Evolutionary conservation across 2,797 vertebrate species (phyloP).

Genomic region (Onychomys leucogaster): DNA sequence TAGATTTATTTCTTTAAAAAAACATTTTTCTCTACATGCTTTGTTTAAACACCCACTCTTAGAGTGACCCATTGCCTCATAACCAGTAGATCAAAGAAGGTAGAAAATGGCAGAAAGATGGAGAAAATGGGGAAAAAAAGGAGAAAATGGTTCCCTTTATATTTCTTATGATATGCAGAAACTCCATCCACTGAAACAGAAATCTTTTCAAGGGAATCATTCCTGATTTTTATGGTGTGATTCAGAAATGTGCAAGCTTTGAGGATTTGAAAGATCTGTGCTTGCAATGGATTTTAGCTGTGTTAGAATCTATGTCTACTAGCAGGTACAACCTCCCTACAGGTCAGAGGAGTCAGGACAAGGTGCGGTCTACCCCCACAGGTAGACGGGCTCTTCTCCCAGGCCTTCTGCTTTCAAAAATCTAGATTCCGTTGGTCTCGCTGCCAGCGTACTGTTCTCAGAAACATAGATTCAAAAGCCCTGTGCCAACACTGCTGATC

Average conservation of each 20-base stretch:
- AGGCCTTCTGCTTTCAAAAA: constrained; percentile 53
- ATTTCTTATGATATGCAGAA: not conserved
- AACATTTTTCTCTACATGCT: constrained; percentile 52
- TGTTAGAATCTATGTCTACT: constrained; percentile 39
- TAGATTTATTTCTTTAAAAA: constrained; percentile 64
- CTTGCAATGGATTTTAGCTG: constrained; percentile 49
- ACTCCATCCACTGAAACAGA: not conserved
- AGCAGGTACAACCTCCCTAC: constrained; percentile 51
- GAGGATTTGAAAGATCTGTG: constrained; percentile 54
- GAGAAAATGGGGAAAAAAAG: not conserved
- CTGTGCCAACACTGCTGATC: not conserved
- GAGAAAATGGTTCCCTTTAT: not conserved
- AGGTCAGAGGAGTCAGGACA: constrained; percentile 16
- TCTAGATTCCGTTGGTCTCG: not conserved
- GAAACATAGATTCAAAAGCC: constrained; percentile 34
- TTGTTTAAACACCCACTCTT: constrained; percentile 68
- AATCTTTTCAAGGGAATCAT: not conserved
- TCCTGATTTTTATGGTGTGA: not conserved
- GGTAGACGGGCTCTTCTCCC: not conserved
- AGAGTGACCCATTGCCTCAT: not conserved
- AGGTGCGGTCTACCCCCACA: not conserved
- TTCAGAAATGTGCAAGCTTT: not conserved
- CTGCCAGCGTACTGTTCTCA: not conserved
- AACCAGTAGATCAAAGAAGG: not conserved
- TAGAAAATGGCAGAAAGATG: not conserved